Base-by-base conservation (phyloP, 2,888 invertebrate species). In the Nectonema munidae region DNA sequence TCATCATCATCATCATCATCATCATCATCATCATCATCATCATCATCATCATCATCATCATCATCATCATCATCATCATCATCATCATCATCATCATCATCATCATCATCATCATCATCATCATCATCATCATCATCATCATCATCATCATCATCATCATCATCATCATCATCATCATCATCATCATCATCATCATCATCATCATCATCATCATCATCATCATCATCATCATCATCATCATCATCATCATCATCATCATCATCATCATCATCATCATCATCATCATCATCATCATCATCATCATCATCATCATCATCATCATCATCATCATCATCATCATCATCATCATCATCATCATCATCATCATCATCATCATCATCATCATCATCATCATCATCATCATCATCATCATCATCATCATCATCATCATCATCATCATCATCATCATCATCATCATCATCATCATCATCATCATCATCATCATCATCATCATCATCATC, bases 161-260 rank as follows among this genome's bases (percentile, higher is more conserved):
- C 32, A 15, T 32, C 32, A 32, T 32, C 32, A 32, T 32, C 32
- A 32, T 32, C 32, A 32, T 32, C 32, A 32, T 32, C 32, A 32
- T 32, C 32, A 32, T 32, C 32, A 32, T 32, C 32, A 32, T 32
- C 32, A 32, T 32, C 32, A 32, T 32, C 32, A 32, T 32, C 32
- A 32, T 32, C 32, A 32, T 32, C 32, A 32, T 32, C 32, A 32
- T 32, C 32, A 32, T 32, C 32, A 32, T 32, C 32, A 32, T 32
- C 13, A 32, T 32, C 13, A 32, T 32, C 13, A 32, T 32, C 13
- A 13, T 15, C 13, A n/a, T 13, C 13, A 13, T 32, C 13, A 13
- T 15, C 9, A 15, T n/a, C 13, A 32, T 32, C 13, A 13, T 13
- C 13, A n/a, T n/a, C 13, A 32, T 32, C 25, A 32, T 32, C 32